phyloP scores from a whole-genome alignment of 2,797 vertebrate species.

The Anguilla marmorata region DNA sequence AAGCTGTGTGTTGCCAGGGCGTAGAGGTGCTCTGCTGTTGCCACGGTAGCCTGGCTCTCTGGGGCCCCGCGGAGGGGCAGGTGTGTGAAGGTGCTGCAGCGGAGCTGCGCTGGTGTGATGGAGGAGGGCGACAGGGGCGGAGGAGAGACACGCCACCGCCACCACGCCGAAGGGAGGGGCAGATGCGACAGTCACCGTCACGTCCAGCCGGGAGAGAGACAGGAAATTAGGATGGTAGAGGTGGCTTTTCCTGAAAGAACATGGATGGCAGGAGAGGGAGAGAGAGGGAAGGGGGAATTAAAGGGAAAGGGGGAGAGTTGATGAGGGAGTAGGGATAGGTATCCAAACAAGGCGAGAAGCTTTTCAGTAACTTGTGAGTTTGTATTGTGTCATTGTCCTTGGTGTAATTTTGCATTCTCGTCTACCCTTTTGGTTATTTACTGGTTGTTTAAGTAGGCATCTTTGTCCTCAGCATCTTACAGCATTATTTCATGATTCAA shows the following conservation, averaged over 20 bases:
- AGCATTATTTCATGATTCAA: not conserved
- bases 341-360: not conserved
- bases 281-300: not conserved
- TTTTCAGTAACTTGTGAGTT: not conserved
- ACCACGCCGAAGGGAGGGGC: conserved; percentile 31
- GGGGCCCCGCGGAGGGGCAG: conserved; percentile 32
- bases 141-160: conserved; percentile 47
- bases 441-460: not conserved
- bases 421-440: not conserved
- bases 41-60: conserved; percentile 44
- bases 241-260: conserved; percentile 11
- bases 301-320: not conserved
- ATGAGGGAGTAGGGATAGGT: not conserved
- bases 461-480: not conserved
- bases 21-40: conserved; percentile 27
- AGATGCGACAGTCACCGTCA: not conserved
- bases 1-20: conserved; percentile 4
- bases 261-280: not conserved
- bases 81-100: conserved; percentile 47
- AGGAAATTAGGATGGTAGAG: conserved; percentile 19
- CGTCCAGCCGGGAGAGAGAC: not conserved
- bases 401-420: not conserved
- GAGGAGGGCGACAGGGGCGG: conserved; percentile 38
- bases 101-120: conserved; percentile 49
- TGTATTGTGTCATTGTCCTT: not conserved